Evolutionary conservation across 1,140 invertebrate genomes (phyloP), one percentile per base, ranked within the genome.

Genomic region (Dufourea novaeangliae): DNA sequence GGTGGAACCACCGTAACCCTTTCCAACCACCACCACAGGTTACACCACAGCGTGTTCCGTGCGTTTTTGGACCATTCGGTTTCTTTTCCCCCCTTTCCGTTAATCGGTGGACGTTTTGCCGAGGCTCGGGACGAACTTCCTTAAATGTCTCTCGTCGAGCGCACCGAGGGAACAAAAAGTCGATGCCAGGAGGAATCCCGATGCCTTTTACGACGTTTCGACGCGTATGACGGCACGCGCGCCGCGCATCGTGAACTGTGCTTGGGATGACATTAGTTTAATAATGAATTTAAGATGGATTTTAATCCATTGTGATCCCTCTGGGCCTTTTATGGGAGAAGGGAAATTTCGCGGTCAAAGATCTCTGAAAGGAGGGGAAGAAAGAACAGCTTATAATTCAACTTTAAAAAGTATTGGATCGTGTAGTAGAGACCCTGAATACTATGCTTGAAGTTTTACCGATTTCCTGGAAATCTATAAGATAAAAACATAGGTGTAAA

Each of bases 1-100:
- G 78, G 71, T 82, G 81, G 85, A 75, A 85, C 76, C 80, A 78
- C 52, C 68, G 66, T 56, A 34, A n/a, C n/a, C n/a, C n/a, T n/a
- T n/a, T n/a, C n/a, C n/a, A n/a, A n/a, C n/a, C 64, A 57, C 67
- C 67, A 71, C 74, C 50, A 17, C 76, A 66, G 66, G 73, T 64
- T 69, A 64, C 50, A 69, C 82, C 63, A 44, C 22, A 41, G 41
- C 29, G n/a, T n/a, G n/a, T n/a, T n/a, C 29, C 17, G 12, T 73
- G 25, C 32, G 32, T 50, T 54, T 78, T 80, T 56, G 37, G 22
- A 6, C 14, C 27, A 32, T 46, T 25, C 12, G 39, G 44, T 56
- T 14, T 12, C 37, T 27, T 17, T 39, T 41, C 50, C 41, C 71
- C 41, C 46, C 57, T 56, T 57, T 76, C 66, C 69, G 66, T 82